phyloP scores from a whole-genome alignment of 1,140 invertebrate genomes.

The Leptopilina boulardi region DNA sequence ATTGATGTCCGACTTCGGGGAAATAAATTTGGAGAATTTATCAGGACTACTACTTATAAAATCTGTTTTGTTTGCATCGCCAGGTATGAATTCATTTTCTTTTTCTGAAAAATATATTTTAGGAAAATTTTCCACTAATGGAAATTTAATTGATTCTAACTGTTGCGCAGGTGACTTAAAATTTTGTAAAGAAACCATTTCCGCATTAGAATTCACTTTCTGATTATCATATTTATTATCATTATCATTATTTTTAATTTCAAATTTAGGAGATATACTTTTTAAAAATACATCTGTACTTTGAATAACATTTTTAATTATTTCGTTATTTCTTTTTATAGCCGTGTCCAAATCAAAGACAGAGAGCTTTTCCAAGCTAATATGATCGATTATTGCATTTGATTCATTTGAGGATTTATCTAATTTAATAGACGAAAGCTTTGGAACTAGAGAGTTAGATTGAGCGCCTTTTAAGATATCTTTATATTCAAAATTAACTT shows the following conservation, averaged over 20 bases:
- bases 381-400: constrained; percentile 33
- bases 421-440: neutral
- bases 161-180: neutral
- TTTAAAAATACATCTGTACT: constrained; percentile 36
- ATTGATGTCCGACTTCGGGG: neutral
- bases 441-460: neutral
- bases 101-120: neutral
- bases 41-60: neutral
- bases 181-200: neutral
- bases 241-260: neutral
- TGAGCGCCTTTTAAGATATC: neutral
- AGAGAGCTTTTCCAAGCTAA: constrained; percentile 38
- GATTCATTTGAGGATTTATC: neutral
- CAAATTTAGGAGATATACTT: constrained; percentile 28
- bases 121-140: neutral
- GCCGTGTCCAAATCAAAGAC: constrained; percentile 38
- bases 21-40: neutral
- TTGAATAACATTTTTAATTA: constrained; percentile 37
- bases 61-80: neutral
- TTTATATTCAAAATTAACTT: neutral
- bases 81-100: neutral
- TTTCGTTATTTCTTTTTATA: constrained; percentile 40
- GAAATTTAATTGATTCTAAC: neutral
- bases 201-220: neutral
- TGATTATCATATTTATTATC: too few species aligned